Evolutionary conservation across 92 coral and sea anemone genomes (phyloP).

Genomic region (Meandrina meandrites): DNA sequence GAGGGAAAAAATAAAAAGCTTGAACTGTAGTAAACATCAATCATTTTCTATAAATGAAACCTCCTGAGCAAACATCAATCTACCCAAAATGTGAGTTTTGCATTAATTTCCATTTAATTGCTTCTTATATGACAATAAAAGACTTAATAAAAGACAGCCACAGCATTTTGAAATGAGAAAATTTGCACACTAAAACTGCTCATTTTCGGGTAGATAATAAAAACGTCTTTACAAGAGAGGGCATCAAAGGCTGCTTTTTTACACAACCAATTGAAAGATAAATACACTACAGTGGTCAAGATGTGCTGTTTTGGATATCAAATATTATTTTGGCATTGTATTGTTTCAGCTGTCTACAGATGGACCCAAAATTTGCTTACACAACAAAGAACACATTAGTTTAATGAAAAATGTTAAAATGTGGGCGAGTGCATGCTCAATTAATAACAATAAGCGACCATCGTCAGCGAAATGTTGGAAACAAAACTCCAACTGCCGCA

Average conservation of each 20-base stretch:
- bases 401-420: conserved; percentile 11
- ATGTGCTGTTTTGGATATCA: neutral
- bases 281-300: neutral
- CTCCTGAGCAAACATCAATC: neutral
- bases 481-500: neutral
- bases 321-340: neutral
- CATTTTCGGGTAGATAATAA: neutral
- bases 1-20: neutral
- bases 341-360: conserved; percentile 16
- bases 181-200: neutral
- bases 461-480: neutral
- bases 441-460: neutral
- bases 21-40: neutral
- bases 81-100: neutral
- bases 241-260: neutral
- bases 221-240: neutral
- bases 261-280: neutral
- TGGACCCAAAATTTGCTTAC: neutral
- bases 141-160: neutral
- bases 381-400: neutral
- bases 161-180: neutral
- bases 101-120: neutral
- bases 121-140: neutral
- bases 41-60: neutral
- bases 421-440: neutral